These are phyloP conservation scores for Noctua janthe DNA, from an alignment of 2,888 invertebrate genomes.

Conservation along the genomic window DNA sequence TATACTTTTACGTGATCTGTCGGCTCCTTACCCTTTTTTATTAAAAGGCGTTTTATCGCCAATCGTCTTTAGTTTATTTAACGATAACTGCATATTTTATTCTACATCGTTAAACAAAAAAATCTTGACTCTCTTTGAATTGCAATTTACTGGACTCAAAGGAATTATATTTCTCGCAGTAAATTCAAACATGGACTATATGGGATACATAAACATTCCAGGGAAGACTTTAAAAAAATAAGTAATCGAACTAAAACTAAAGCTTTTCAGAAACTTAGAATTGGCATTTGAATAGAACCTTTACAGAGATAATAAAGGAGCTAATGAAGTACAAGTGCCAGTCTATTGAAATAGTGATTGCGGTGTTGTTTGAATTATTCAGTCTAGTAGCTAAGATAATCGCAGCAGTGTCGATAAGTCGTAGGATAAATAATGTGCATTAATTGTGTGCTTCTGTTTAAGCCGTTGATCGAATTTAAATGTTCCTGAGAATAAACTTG, in stretches of 20 bases:
- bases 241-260: conserved; percentile 21
- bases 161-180: background rate
- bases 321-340: conserved; percentile 44
- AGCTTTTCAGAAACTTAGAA: conserved; percentile 14
- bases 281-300: conserved; percentile 2
- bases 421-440: conserved; percentile 38
- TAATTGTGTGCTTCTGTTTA: conserved; percentile 39
- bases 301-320: conserved; percentile 25
- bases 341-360: conserved; percentile 38
- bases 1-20: conserved; percentile 13
- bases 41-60: conserved; percentile 30
- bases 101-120: background rate
- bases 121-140: background rate
- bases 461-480: conserved; percentile 34
- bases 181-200: conserved; percentile 11
- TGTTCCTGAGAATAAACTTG: conserved; percentile 20
- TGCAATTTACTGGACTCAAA: background rate
- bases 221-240: conserved; percentile 6
- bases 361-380: conserved; percentile 33
- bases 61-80: conserved; percentile 16
- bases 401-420: conserved; percentile 28
- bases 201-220: background rate
- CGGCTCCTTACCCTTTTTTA: conserved; percentile 9
- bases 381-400: conserved; percentile 42
- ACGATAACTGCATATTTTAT: conserved; percentile 2